Base-by-base conservation (phyloP, 2,113 vertebrate genomes). In the Tychaedon coryphoeus region DNA sequence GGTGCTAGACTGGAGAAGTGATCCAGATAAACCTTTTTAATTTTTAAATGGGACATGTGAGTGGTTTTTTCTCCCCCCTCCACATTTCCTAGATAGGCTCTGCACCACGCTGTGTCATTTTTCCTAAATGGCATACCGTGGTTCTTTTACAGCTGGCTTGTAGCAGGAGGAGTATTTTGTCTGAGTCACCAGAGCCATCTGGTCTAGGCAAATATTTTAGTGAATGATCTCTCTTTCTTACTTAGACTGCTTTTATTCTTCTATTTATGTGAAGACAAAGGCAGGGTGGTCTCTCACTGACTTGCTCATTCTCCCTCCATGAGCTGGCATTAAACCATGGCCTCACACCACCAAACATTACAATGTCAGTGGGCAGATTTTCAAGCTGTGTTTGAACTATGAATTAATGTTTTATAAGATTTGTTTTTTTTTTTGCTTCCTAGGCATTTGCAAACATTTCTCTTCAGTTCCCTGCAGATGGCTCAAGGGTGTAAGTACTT, bases 101-200 rank as follows among this genome's bases (percentile, higher is more conserved):
- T 26, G 88, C 66, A 75, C n/a, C 16, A 38, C 0, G 1, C 20
- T 50, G 56, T 71, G 60, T 67, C 36, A 29, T 71, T 86, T 74
- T 92, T 88, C 61, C 75, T 80, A 93, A 84, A 93, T 77, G 76
- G 70, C 76, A 91, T 74, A 56, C 40, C 50, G 38, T 0, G 1
- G 56, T 64, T 69, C 61, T 80, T 86, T 86, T 89, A 77, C 83
- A 96, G 54, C 48, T 60, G 18, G n/a, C 70, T 74, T 48, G 40
- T 77, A 92, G 72, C 75, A 56, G 73, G 76, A 33, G 62, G 70
- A 73, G 80, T 75, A 57, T 89, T 92, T 74, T 84, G 62, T 92
- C 86, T 94, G 92, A 94, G 70, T 96, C 96, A 96, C 43, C 93
- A 66, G 65, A 84, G 31, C 93, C 93, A 93, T 95, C 95, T 96